Conservation (phyloP, 2,113 vertebrate species). For the Agelaius phoeniceus region DNA sequence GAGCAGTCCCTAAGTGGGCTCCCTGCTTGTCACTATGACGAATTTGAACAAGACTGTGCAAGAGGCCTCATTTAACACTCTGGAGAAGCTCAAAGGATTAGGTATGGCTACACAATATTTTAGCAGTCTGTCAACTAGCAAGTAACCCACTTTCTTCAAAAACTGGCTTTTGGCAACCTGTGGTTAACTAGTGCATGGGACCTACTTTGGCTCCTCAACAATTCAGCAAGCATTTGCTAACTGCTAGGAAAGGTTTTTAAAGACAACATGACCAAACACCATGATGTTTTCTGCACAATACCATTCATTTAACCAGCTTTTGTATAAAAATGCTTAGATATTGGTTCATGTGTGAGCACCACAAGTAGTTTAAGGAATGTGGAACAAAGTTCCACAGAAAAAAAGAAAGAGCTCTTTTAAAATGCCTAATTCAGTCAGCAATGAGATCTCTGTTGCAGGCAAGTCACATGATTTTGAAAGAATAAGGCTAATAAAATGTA, state of each 20-base stretch:
- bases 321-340: neutral
- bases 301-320: neutral
- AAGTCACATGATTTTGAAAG: slow-evolving; percentile 4
- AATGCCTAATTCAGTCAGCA: neutral
- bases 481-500: slow-evolving; percentile 23
- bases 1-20: neutral
- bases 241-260: neutral
- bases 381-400: slow-evolving; percentile 20
- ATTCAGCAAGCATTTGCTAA: neutral
- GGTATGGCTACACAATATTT: neutral
- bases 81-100: neutral
- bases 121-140: neutral
- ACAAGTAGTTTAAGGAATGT: neutral
- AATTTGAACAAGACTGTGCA: neutral
- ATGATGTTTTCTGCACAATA: neutral
- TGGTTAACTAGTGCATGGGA: neutral
- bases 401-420: slow-evolving; percentile 17
- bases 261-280: neutral
- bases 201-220: neutral
- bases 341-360: neutral
- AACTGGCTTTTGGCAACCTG: neutral
- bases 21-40: neutral
- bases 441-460: slow-evolving; percentile 17
- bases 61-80: neutral
- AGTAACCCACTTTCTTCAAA: neutral